These are phyloP conservation scores for Hydra vulgaris DNA, from an alignment of 30 jellyfish, hydroid and myxozoan genomes.

Conservation along the genomic window DNA sequence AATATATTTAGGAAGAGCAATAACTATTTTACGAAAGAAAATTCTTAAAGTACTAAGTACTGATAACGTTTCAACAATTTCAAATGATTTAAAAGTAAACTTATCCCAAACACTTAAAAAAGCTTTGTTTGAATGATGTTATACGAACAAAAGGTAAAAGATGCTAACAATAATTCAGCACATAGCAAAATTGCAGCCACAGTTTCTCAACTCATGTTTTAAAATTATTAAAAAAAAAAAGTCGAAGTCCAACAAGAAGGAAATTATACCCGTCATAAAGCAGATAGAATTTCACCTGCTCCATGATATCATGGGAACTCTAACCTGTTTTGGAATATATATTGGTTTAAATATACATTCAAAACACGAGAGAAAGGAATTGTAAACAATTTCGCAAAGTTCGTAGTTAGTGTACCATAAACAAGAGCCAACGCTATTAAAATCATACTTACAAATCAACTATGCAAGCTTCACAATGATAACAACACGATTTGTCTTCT, in stretches of 20 bases:
- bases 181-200: slow-evolving; percentile 4
- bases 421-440: slow-evolving; percentile 3
- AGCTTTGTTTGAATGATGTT: not conserved
- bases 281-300: slow-evolving; percentile 1
- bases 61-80: no score
- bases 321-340: no score
- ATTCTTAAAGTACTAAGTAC: no score
- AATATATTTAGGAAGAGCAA: no score
- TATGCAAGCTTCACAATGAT: slow-evolving; percentile 1
- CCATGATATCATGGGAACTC: no score
- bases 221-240: not conserved
- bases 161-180: slow-evolving; percentile 3
- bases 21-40: no score
- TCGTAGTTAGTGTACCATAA: not conserved
- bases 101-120: not conserved
- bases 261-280: not conserved
- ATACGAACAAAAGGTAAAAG: not conserved
- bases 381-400: slow-evolving; percentile 2
- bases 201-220: not conserved
- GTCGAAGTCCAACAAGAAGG: not conserved
- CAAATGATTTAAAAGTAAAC: not conserved
- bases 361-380: slow-evolving; percentile 1
- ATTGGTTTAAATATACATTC: slow-evolving; percentile 1
- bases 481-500: not conserved
- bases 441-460: no score